Evolutionary conservation across 1,140 invertebrate species (phyloP), one percentile per base, ranked within the genome.

Genomic region (Euglossa dilemma): DNA sequence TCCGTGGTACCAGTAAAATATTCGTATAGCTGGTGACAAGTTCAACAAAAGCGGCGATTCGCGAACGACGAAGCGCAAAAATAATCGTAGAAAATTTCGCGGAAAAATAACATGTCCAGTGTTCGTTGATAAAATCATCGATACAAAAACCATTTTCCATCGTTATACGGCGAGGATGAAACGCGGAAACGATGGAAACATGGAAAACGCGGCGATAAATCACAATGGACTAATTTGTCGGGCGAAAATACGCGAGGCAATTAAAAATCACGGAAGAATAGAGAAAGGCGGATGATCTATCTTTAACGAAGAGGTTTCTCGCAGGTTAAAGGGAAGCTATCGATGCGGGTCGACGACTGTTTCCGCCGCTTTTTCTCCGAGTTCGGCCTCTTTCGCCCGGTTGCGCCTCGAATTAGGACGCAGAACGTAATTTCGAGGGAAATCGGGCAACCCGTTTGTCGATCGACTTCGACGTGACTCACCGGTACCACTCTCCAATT

Each of bases 401-500:
- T 23, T 50, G 69, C 74, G 71, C 76, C 52, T 61, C 57, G 72
- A 88, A 89, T 77, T 84, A 71, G 87, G 54, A 76, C 87, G 66
- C 74, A 63, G 75, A 89, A 89, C 61, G 85, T 89, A 89, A 89
- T 89, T 89, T 83, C 82, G 79, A 83, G 64, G 87, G 85, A 89
- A 89, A 89, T 89, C 85, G 82, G 79, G 72, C 82, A 89, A 82
- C 85, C 74, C 82, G 88, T 87, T 89, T 74, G 85, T 69, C 87
- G 88, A 89, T 89, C 83, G 85, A 78, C 82, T 89, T 85, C 84
- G 76, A 88, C 87, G 82, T 89, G 85, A 89, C 75, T 89, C 77
- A 70, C 84, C 61, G 80, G 5, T 75, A 67, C 81, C 67, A 56
- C 56, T 85, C 61, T 69, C 73, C 84, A 36, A 64, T 66, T 79